Evolutionary conservation across 2,113 vertebrate species (phyloP).

Genomic region (Cisticola juncidis): DNA sequence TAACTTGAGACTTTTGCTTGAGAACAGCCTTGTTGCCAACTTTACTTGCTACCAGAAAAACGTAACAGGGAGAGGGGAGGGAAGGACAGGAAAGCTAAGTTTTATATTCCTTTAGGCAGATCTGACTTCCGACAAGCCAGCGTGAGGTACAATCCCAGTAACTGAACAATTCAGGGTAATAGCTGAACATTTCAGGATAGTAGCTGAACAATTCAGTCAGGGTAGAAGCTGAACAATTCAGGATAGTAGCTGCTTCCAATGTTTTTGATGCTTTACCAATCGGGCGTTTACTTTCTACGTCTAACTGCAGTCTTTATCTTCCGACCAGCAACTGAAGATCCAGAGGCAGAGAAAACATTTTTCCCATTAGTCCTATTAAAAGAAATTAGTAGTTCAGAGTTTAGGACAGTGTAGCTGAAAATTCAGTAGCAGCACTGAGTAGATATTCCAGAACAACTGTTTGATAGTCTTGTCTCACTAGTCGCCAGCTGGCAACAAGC

Average conservation of each 20-base stretch:
- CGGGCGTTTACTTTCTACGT: conserved; percentile 85
- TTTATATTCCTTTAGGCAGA: conserved; percentile 70
- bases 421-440: conserved; percentile 20
- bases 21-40: conserved; percentile 68
- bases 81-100: conserved; percentile 54
- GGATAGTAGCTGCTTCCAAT: conserved; percentile 69
- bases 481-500: conserved; percentile 18
- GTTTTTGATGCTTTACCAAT: conserved; percentile 51
- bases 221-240: conserved; percentile 67
- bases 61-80: neutral
- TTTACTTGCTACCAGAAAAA: conserved; percentile 56
- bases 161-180: conserved; percentile 66
- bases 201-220: conserved; percentile 66
- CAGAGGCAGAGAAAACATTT: conserved; percentile 74
- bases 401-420: conserved; percentile 9
- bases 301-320: conserved; percentile 97
- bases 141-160: conserved; percentile 70
- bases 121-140: conserved; percentile 71
- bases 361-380: conserved; percentile 78
- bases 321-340: conserved; percentile 81
- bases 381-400: conserved; percentile 55
- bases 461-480: conserved; percentile 11
- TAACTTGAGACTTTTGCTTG: conserved; percentile 65
- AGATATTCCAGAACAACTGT: conserved; percentile 19
- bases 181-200: conserved; percentile 51